Conservation (phyloP, 2,113 vertebrate species). For the Perca schrenkii region DNA sequence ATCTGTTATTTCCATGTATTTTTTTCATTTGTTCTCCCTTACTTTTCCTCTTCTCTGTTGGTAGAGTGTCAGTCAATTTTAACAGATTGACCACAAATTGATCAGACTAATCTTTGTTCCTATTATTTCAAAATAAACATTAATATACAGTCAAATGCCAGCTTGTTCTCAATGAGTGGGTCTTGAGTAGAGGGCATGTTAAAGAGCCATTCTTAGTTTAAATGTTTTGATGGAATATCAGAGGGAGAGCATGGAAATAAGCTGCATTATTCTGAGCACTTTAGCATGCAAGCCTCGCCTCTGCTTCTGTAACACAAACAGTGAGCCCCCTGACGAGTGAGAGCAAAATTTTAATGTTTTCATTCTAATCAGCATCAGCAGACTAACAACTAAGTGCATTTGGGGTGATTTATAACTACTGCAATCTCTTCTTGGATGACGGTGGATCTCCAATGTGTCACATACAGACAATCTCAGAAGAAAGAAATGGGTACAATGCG, state of each 20-base stretch:
- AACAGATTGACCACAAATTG: neutral
- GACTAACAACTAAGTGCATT: neutral
- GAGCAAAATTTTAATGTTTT: constrained; percentile 37
- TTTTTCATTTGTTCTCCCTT: neutral
- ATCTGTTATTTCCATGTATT: neutral
- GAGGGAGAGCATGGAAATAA: constrained; percentile 6
- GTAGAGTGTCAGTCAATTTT: neutral
- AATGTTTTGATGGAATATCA: neutral
- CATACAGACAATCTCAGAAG: too few species aligned
- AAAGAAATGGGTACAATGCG: too few species aligned
- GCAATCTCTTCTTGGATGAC: neutral
- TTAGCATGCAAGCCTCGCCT: constrained; percentile 12
- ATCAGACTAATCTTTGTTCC: neutral
- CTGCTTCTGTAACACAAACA: neutral
- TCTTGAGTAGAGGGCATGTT: neutral
- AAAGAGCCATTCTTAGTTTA: neutral
- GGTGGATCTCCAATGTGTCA: neutral
- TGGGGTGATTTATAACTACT: neutral
- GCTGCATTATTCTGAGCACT: neutral
- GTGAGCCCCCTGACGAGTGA: constrained; percentile 20
- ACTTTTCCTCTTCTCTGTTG: neutral
- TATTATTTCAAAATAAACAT: neutral
- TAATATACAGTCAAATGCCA: neutral
- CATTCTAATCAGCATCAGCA: constrained; percentile 32
- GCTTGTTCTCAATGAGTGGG: neutral